Conservation (phyloP, 2,113 vertebrate genomes). For the Fukomys damarensis region DNA sequence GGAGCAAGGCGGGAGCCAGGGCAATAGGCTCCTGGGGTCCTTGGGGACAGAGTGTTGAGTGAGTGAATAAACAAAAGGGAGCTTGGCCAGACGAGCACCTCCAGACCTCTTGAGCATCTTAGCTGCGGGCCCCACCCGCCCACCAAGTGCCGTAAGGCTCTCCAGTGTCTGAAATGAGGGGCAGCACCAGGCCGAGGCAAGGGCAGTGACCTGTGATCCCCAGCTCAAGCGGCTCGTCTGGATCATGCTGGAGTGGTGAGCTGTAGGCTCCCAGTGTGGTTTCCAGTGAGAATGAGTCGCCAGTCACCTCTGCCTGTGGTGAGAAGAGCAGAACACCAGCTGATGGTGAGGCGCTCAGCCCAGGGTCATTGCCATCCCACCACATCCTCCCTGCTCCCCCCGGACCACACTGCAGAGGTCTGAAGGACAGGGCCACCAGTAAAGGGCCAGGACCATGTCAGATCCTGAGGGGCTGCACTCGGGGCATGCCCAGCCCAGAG, state of each 20-base stretch:
- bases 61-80: not conserved
- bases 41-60: not conserved
- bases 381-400: rapidly evolving
- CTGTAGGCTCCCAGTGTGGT: not conserved
- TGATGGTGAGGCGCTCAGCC: not conserved
- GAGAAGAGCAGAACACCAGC: rapidly evolving
- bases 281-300: not conserved
- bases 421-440: not conserved
- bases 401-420: rapidly evolving
- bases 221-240: slow-evolving; percentile 1
- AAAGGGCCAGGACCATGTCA: not conserved
- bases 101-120: not conserved
- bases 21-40: not conserved
- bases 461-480: not conserved
- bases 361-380: rapidly evolving
- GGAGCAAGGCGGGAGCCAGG: not conserved
- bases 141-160: not conserved
- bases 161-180: not conserved
- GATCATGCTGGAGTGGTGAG: not conserved
- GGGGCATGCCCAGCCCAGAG: rapidly evolving
- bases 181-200: not conserved
- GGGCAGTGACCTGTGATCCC: not conserved
- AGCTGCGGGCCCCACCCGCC: rapidly evolving
- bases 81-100: not conserved
- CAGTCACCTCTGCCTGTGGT: not conserved